Evolutionary conservation across 2,888 invertebrate genomes (phyloP).

Genomic region (Cheilosia soror): DNA sequence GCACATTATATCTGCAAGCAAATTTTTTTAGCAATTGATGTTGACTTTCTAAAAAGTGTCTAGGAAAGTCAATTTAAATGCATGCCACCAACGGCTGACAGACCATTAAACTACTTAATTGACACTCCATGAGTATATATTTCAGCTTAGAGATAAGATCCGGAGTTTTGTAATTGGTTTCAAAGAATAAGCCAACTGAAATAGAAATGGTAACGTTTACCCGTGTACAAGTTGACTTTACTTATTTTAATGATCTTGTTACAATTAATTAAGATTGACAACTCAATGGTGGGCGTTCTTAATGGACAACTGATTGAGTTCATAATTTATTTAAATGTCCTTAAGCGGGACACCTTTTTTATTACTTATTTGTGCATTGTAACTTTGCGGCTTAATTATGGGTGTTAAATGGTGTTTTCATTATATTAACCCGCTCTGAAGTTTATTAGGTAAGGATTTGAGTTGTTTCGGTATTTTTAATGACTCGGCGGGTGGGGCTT

Average conservation of each 20-base stretch:
- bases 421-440: not conserved
- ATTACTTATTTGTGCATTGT: not conserved
- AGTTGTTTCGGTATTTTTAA: not conserved
- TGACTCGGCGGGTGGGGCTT: not conserved
- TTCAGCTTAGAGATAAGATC: conserved; percentile 6
- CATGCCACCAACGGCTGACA: not conserved
- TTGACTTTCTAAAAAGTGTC: conserved; percentile 36
- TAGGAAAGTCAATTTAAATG: conserved; percentile 22
- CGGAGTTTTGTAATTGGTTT: conserved; percentile 12
- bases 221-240: not conserved
- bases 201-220: conserved; percentile 10
- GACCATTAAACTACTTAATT: conserved; percentile 24
- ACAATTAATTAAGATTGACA: conserved; percentile 54
- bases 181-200: conserved; percentile 1
- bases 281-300: conserved; percentile 39
- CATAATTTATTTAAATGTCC: conserved; percentile 43
- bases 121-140: not conserved
- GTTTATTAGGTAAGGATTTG: conserved; percentile 1
- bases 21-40: not conserved
- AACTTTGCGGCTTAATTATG: conserved; percentile 22
- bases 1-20: not conserved
- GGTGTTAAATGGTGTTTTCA: not conserved
- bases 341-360: conserved; percentile 2
- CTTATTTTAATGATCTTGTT: conserved; percentile 35
- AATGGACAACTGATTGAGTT: conserved; percentile 19